Evolutionary conservation across 2,888 invertebrate species (phyloP), one percentile per base, ranked within the genome.

Genomic region (Ypsolopha scabrella): DNA sequence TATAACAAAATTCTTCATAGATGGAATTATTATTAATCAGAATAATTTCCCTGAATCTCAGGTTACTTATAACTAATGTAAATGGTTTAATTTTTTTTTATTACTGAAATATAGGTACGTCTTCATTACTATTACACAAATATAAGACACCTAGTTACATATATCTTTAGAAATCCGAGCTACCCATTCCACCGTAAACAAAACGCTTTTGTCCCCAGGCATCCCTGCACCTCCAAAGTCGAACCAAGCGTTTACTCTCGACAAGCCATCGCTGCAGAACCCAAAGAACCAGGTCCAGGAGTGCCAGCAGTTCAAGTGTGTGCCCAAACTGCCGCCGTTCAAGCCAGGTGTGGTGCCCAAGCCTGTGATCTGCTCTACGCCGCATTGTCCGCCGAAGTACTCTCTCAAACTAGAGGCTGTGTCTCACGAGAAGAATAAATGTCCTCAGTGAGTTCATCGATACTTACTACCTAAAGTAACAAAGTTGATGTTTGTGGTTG

Each of bases 361-460:
- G 3, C 72, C 81, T 1, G 57, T 64, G 0, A 46, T 60, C 0
- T 90, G 90, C 61, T 80, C 87, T 0, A 68, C 83, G 7, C 80
- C 86, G 2, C 58, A 64, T 8, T 94, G 93, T 60, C 92, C 92
- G 0, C 72, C 83, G 0, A 87, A 87, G 1, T 92, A 92, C 66
- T 75, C 83, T 7, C 72, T 90, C 1, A 83, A 80, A 49, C 62
- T 88, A 54, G 89, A 90, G 38, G 60, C 60, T 0, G 67, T 68
- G 54, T 37, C 9, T 3, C 56, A 66, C 33, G 70, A 71, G 51
- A 61, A 67, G 2, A 68, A 79, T n/a, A 75, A 79, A 45, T 90
- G 90, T 53, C 85, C 87, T 0, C 79, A 79, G 87, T 87, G 58
- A 83, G 79, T 72, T 24, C 2, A 24, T 24, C 24, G 4, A 24